Evolutionary conservation across 1,140 invertebrate genomes (phyloP).

Genomic region (Aphelenchoides fujianensis): DNA sequence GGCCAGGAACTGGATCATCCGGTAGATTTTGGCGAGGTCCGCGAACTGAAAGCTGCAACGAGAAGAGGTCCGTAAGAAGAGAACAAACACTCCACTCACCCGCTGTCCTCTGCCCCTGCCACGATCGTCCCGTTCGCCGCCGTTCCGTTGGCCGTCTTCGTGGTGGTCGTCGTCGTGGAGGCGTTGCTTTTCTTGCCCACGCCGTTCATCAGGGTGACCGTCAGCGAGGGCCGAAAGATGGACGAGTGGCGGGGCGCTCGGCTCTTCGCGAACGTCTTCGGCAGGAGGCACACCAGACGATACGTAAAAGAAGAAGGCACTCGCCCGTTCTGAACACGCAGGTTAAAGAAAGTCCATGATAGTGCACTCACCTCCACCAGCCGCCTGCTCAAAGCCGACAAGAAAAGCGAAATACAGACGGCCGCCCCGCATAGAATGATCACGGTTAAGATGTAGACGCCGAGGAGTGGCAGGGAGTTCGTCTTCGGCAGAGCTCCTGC

Average conservation of each 20-base stretch:
- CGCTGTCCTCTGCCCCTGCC: background rate
- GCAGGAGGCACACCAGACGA: conserved; percentile 37
- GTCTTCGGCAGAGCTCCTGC: conserved; percentile 53
- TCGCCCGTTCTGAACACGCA: conserved; percentile 18
- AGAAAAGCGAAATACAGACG: conserved; percentile 45
- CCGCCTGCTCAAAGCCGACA: conserved; percentile 35
- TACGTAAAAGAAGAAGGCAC: conserved; percentile 44
- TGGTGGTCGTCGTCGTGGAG: background rate
- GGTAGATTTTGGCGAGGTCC: conserved; percentile 37
- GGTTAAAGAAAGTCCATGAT: background rate
- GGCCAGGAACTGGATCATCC: conserved; percentile 23
- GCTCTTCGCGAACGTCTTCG: conserved; percentile 30
- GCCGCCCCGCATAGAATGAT: conserved; percentile 52
- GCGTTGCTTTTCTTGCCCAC: conserved; percentile 12
- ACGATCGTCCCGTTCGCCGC: no score
- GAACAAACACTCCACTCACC: background rate
- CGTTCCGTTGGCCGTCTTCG: background rate
- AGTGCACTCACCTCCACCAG: conserved; percentile 35
- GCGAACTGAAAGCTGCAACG: conserved; percentile 29
- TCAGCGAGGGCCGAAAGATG: conserved; percentile 13
- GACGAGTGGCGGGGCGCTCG: background rate
- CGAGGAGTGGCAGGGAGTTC: conserved; percentile 51
- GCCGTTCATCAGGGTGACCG: conserved; percentile 33
- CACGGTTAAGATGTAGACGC: conserved; percentile 50
- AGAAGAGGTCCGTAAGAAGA: background rate